Evolutionary conservation across 2,797 vertebrate species (phyloP).

Genomic region (Enteromius thamalakanensis): DNA sequence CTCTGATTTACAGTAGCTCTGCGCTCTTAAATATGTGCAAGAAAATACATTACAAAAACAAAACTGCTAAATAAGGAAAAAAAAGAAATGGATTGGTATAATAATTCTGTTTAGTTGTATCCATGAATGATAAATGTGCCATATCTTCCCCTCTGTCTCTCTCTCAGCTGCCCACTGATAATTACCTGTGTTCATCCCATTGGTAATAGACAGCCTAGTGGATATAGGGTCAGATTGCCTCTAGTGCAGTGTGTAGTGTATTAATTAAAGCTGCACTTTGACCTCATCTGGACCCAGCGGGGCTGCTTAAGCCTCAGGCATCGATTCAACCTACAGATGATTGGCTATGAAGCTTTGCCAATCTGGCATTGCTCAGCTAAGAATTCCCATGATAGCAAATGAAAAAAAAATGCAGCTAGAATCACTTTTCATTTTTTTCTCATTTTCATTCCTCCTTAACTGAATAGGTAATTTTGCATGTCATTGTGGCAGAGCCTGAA

Average conservation of each 20-base stretch:
- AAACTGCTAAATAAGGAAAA: neutral
- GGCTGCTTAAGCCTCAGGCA: conserved; percentile 28
- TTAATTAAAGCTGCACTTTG: conserved; percentile 47
- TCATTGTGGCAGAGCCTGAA: conserved; percentile 33
- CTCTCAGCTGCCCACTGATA: conserved; percentile 2
- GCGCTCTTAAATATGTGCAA: neutral
- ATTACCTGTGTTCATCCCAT: neutral
- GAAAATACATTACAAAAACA: neutral
- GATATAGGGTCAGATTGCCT: conserved; percentile 40
- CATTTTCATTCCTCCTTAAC: neutral
- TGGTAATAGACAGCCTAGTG: conserved; percentile 1
- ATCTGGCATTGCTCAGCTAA: neutral
- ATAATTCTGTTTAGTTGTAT: neutral
- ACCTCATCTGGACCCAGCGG: conserved; percentile 32
- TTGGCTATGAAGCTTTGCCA: conserved; percentile 15
- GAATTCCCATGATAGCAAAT: neutral
- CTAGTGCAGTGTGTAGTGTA: conserved; percentile 8
- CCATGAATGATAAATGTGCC: neutral
- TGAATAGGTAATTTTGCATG: conserved; percentile 28
- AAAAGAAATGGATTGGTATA: neutral
- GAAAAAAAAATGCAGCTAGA: conserved; percentile 9
- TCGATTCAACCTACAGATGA: conserved; percentile 30
- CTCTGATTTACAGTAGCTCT: neutral
- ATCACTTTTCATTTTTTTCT: conserved; percentile 8
- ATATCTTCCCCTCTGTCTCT: neutral